Evolutionary conservation across 2,888 invertebrate genomes (phyloP).

Genomic region (Lottia gigantea): DNA sequence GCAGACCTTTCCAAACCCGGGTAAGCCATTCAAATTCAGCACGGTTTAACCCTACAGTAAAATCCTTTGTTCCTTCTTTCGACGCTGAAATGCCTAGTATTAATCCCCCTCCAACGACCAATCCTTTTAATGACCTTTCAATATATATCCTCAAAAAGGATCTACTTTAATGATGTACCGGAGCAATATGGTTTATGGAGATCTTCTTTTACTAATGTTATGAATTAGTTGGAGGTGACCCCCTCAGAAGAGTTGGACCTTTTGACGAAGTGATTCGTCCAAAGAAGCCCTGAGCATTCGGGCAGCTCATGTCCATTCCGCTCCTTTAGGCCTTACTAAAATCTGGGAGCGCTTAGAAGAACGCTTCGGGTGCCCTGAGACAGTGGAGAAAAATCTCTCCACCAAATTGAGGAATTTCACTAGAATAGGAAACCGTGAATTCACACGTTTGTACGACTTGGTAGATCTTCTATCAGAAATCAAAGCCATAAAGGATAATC

Average conservation of each 20-base stretch:
- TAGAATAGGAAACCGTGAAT: slow-evolving; percentile 26
- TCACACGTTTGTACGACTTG: slow-evolving; percentile 28
- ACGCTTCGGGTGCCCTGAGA: slow-evolving; percentile 30
- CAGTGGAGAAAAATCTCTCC: slow-evolving; percentile 26
- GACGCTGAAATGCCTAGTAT: too few species aligned
- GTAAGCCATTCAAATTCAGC: too few species aligned
- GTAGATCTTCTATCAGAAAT: slow-evolving; percentile 29
- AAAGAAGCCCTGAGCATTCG: slow-evolving; percentile 25
- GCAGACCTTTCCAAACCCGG: too few species aligned
- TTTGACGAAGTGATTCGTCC: slow-evolving; percentile 23
- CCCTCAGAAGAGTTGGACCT: slow-evolving; percentile 24
- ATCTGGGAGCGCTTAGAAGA: slow-evolving; percentile 29
- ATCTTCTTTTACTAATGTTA: slow-evolving; percentile 15
- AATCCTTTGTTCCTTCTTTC: too few species aligned
- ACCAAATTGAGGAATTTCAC: slow-evolving; percentile 31
- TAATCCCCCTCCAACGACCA: too few species aligned
- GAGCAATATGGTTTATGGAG: slow-evolving; percentile 17
- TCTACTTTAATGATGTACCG: slow-evolving; percentile 16
- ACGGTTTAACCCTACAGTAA: too few species aligned
- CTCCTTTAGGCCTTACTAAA: slow-evolving; percentile 16
- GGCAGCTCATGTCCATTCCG: slow-evolving; percentile 24
- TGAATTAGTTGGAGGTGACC: slow-evolving; percentile 10
- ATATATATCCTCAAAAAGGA: not conserved
- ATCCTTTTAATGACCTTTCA: too few species aligned
- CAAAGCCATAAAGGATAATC: slow-evolving; percentile 28